Evolutionary conservation across 2,113 vertebrate genomes (phyloP), one percentile per base, ranked within the genome.

Genomic region (Podarcis raffonei): DNA sequence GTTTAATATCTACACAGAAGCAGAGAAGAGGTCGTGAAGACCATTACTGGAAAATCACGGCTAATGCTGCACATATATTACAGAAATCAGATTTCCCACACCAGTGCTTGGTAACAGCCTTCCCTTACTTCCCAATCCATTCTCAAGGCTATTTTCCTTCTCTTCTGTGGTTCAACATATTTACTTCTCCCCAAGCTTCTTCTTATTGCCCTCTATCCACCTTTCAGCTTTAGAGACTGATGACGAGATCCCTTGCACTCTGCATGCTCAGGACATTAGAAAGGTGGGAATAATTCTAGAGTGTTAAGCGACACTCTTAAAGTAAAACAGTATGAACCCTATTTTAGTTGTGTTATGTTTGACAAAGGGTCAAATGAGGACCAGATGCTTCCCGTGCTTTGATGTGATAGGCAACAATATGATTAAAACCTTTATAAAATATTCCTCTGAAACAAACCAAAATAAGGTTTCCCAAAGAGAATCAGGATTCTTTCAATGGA

Each of bases 391-490:
- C 30, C 20, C 32, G 4, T 30, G 11, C 48, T 30, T 37, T 20
- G 6, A 37, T 6, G 13, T 32, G 66, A 88, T 27, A 35, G 1
- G 48, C 1, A 75, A 62, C 48, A 39, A 59, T 13, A 6, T 23
- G 83, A 85, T 77, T 39, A 0, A 0, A 4, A 3, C 1, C 3
- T 2, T 7, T 80, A 9, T 4, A 0, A 0, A 6, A 37, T 39
- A 65, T 18, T 5, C 6, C 2, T 68, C 1, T 89, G 32, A 57
- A 84, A 57, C 42, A 84, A 59, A 9, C n/a, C 6, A 74, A 37
- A 37, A 37, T 37, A 59, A 35, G 71, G n/a, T 2, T 23, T 37
- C 48, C n/a, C 53, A 13, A 84, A 84, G 32, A 9, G 32, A 22
- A 5, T 37, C 71, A 62, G 27, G 35, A 25, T 1, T 76, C 69